phyloP scores from a whole-genome alignment of 2,797 vertebrate species.

The Pelochelys cantorii region DNA sequence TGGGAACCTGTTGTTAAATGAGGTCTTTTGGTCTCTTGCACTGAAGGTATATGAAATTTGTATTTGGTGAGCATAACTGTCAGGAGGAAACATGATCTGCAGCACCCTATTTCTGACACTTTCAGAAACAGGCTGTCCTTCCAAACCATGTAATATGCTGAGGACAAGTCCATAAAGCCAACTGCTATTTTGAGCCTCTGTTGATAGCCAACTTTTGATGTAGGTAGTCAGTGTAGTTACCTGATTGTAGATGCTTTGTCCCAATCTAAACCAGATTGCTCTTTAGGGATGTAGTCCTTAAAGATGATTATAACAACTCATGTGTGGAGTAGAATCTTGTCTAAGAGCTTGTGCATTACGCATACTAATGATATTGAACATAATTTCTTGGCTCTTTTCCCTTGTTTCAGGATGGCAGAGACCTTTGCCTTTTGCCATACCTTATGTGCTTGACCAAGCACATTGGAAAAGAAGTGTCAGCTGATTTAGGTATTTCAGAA shows the following conservation, averaged over 20 bases:
- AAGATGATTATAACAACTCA: not conserved
- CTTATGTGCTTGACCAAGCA: not conserved
- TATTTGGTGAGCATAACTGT: not conserved
- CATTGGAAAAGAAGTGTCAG: not conserved
- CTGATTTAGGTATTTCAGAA: not conserved
- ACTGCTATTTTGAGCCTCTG: not conserved
- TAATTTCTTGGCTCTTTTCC: not conserved
- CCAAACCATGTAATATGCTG: not conserved
- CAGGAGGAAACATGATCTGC: not conserved
- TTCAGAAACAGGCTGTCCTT: not conserved
- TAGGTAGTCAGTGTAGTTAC: not conserved
- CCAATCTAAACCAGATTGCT: not conserved
- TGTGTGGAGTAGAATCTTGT: not conserved
- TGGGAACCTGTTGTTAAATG: not conserved
- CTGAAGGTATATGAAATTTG: not conserved
- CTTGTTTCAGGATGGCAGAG: not conserved
- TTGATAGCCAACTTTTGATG: not conserved
- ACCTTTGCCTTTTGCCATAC: not conserved
- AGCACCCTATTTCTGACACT: not conserved
- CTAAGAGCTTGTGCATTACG: not conserved
- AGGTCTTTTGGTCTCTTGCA: not conserved
- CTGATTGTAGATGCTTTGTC: not conserved
- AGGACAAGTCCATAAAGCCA: not conserved
- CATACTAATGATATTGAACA: not conserved
- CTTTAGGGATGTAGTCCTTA: not conserved